These are phyloP conservation scores for Alitta virens DNA, from an alignment of 2,888 invertebrate genomes.

Conservation along the genomic window DNA sequence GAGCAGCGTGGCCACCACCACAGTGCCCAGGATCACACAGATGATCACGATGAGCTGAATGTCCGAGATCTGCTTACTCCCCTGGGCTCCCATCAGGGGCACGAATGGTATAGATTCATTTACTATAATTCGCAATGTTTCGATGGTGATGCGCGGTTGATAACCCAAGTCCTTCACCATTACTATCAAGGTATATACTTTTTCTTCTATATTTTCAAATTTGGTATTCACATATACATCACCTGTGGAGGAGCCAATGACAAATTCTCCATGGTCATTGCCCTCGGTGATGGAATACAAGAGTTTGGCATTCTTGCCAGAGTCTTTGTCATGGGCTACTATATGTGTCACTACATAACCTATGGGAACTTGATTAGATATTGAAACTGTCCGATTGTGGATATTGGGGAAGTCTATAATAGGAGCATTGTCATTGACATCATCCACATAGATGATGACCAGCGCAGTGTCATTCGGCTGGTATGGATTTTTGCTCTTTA, in stretches of 20 bases:
- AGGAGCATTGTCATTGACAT: constrained; percentile 16
- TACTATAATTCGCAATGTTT: constrained; percentile 17
- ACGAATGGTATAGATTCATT: constrained; percentile 22
- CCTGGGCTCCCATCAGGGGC: constrained; percentile 4
- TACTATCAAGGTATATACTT: constrained; percentile 4
- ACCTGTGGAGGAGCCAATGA: constrained; percentile 9
- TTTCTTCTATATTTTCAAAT: constrained; percentile 2
- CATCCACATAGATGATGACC: constrained; percentile 13
- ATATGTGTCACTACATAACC: constrained; percentile 12
- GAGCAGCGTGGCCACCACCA: constrained; percentile 11
- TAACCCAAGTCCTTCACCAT: constrained; percentile 20
- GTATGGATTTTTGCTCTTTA: constrained; percentile 2
- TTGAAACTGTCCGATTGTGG: constrained; percentile 7
- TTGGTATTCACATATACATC: constrained; percentile 6
- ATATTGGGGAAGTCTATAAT: constrained; percentile 16
- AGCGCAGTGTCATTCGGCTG: constrained; percentile 6
- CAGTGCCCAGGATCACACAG: constrained; percentile 11
- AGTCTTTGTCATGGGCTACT: constrained; percentile 12
- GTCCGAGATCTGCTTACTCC: constrained; percentile 11
- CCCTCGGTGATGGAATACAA: constrained; percentile 8
- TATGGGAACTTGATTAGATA: constrained; percentile 11
- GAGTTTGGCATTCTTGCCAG: constrained; percentile 6
- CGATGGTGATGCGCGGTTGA: constrained; percentile 10
- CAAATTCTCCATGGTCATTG: constrained; percentile 7
- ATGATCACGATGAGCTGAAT: constrained; percentile 14